A percentile compares a stretch with the other conserved stretches of the same genome.
These are phyloP conservation scores for Nasonia giraulti DNA, from an alignment of 1,140 invertebrate species.

Conservation along the genomic window DNA sequence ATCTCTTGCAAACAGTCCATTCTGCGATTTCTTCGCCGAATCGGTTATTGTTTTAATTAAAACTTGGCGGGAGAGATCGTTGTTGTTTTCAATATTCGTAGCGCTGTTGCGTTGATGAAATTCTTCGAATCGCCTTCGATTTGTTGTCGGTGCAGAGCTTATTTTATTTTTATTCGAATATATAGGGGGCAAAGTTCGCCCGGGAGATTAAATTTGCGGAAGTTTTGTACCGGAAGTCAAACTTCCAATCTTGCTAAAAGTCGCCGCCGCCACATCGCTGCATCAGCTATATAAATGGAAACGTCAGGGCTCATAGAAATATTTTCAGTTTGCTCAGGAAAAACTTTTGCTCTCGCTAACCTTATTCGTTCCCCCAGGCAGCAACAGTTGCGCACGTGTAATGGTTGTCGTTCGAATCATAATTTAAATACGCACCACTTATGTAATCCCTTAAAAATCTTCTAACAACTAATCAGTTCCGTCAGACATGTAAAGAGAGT, in stretches of 20 bases:
- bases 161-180: neutral
- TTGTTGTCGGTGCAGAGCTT: neutral
- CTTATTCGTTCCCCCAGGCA: neutral
- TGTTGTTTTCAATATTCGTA: neutral
- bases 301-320: constrained; percentile 6
- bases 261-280: neutral
- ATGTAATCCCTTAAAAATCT: no score
- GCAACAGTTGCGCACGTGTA: neutral
- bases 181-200: no score
- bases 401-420: neutral
- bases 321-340: constrained; percentile 1
- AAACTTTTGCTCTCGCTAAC: neutral
- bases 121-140: neutral
- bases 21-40: neutral
- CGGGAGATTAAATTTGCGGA: constrained; percentile 9
- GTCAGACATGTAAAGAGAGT: no score
- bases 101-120: neutral
- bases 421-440: no score
- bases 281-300: constrained; percentile 7
- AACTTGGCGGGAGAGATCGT: neutral
- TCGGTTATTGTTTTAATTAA: constrained; percentile 11
- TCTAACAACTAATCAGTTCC: no score
- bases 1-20: neutral
- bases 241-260: constrained; percentile 16
- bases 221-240: neutral